Conservation (phyloP, 2,888 invertebrate genomes). For the Phengaris alcon region DNA sequence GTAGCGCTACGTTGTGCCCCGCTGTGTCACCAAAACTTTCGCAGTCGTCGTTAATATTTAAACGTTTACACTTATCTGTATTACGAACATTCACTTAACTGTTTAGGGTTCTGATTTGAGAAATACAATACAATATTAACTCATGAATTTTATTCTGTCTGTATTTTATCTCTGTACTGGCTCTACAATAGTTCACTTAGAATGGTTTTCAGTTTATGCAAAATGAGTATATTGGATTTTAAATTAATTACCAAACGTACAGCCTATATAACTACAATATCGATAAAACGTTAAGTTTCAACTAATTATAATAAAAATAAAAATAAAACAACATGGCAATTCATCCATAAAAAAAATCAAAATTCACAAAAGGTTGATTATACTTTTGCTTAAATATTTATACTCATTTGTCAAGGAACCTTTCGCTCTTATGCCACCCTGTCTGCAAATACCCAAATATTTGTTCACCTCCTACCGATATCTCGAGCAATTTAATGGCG, state of each 20-base stretch:
- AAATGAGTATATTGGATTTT: not conserved
- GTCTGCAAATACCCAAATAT: conserved; percentile 20
- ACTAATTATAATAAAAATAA: not conserved
- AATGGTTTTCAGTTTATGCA: not conserved
- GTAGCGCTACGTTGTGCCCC: conserved; percentile 53
- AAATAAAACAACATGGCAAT: not conserved
- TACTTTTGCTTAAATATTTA: conserved; percentile 7
- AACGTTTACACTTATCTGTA: conserved; percentile 42
- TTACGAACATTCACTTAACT: not conserved
- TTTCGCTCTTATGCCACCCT: conserved; percentile 17
- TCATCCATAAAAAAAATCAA: not conserved
- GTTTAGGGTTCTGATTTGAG: not conserved
- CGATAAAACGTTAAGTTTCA: no score
- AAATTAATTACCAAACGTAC: no score
- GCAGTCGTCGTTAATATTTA: conserved; percentile 50
- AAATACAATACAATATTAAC: not conserved
- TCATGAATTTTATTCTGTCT: not conserved
- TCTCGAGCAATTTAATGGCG: conserved; percentile 12
- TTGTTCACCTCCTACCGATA: not conserved
- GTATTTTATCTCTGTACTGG: not conserved
- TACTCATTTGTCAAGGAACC: not conserved
- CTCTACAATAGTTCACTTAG: not conserved
- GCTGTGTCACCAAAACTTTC: conserved; percentile 42
- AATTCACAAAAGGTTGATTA: not conserved
- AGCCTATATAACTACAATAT: no score